phyloP scores from a whole-genome alignment of 2,797 vertebrate species.

The Pangasius macronema region DNA sequence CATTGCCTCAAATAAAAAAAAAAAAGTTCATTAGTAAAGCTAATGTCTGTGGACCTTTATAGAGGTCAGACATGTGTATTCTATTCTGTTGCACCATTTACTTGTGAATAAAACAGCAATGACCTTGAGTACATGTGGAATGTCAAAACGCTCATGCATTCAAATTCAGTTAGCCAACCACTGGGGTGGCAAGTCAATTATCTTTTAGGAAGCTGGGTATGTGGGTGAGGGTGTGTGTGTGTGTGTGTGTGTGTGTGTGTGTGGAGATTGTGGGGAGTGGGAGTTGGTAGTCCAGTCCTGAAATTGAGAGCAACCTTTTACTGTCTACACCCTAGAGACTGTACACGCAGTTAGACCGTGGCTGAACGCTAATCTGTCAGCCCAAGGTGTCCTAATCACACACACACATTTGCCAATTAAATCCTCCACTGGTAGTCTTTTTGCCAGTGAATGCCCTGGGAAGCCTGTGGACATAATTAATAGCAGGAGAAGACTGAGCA shows the following conservation, averaged over 20 bases:
- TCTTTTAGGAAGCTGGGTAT: constrained; percentile 24
- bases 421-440: constrained; percentile 45
- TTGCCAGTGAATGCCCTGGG: constrained; percentile 23
- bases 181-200: constrained; percentile 34
- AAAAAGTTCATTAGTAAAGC: background rate
- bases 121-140: constrained; percentile 37
- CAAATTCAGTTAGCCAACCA: constrained; percentile 33
- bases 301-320: constrained; percentile 30
- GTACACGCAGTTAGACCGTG: constrained; percentile 51
- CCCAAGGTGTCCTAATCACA: constrained; percentile 49
- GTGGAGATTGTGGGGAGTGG: background rate
- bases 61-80: background rate
- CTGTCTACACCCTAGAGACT: constrained; percentile 48
- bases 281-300: constrained; percentile 59
- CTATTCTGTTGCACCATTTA: background rate
- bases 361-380: constrained; percentile 67
- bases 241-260: background rate
- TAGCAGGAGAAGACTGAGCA: constrained; percentile 27
- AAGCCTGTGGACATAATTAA: constrained; percentile 45
- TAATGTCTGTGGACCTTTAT: background rate
- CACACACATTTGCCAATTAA: constrained; percentile 47
- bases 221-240: background rate
- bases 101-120: constrained; percentile 15
- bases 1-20: background rate
- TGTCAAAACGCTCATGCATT: constrained; percentile 28